Evolutionary conservation across 2,888 invertebrate genomes (phyloP), one percentile per base, ranked within the genome.

Genomic region (Nomada goodeniana): DNA sequence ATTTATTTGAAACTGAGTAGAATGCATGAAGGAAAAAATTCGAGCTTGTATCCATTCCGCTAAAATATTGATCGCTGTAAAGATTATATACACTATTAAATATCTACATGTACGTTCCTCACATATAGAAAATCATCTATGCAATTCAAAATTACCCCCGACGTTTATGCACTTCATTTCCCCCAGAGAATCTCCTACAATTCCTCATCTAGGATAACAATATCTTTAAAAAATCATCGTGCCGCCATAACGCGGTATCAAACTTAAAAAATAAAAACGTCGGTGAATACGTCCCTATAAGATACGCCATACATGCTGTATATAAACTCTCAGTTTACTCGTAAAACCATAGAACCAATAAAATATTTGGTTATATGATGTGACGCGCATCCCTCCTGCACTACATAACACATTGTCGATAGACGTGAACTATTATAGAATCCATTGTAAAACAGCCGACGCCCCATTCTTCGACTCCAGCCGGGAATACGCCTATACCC

Each of bases 361-460:
- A 36, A 36, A 50, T 20, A 36, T 26, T 23, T 18, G 55, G 10
- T 44, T n/a, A n/a, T 42, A 55, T 23, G 26, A 20, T 11, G 65
- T 47, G 44, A 57, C 44, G 15, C 44, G 29, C 23, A 53, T 42
- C n/a, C 42, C 36, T 53, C 23, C 7, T 44, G 57, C 53, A 65
- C 67, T 29, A n/a, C 52, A 20, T 42, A 80, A 52, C 59, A 47
- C 36, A n/a, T 23, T 77, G 69, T 67, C 73, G 64, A 75, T 75
- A 60, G 63, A 76, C 42, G 61, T 23, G 59, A 29, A 60, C 63
- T 68, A n/a, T n/a, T 68, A 9, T n/a, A 68, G 60, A 70, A 83
- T 76, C 74, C 69, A 83, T 84, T 65, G 50, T 65, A 67, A 80
- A 80, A 69, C 73, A 5, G n/a, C 26, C 50, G 42, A 36, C 15